Conservation (phyloP, 1,140 invertebrate genomes). For the Drosophila lowei region DNA sequence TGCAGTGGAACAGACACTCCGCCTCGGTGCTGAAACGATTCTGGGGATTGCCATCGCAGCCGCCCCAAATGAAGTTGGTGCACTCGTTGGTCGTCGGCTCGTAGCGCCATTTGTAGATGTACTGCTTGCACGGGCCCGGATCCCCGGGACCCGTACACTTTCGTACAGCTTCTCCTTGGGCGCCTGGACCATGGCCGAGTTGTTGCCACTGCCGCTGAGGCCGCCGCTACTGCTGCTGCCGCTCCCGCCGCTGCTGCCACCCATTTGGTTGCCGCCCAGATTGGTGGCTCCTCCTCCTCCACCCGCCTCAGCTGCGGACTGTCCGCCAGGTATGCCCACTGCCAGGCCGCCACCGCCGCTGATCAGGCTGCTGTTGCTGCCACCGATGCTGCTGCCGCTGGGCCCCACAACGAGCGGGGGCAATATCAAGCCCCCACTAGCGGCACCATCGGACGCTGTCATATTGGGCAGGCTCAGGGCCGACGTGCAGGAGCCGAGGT, state of each 20-base stretch:
- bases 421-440: conserved; percentile 43
- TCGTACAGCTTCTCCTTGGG: conserved; percentile 74
- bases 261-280: conserved; percentile 7
- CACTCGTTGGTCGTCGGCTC: conserved; percentile 87
- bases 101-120: conserved; percentile 89
- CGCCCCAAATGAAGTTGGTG: conserved; percentile 89
- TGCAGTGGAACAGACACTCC: conserved; percentile 88
- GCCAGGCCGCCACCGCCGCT: conserved; percentile 14
- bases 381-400: not conserved
- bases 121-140: conserved; percentile 87
- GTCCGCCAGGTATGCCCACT: conserved; percentile 35
- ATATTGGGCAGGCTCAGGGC: conserved; percentile 54
- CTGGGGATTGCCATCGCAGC: conserved; percentile 89
- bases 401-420: conserved; percentile 32
- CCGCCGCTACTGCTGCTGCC: conserved; percentile 18
- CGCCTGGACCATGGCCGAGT: conserved; percentile 52
- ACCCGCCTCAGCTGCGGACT: conserved; percentile 27
- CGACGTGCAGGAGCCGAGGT: conserved; percentile 7
- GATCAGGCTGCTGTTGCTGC: conserved; percentile 33
- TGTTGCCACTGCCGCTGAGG: conserved; percentile 36
- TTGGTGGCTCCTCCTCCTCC: conserved; percentile 14
- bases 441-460: conserved; percentile 39
- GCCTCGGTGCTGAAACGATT: conserved; percentile 90
- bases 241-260: conserved; percentile 15
- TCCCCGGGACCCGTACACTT: conserved; percentile 78